Base-by-base conservation (phyloP, 2,113 vertebrate species). In the Scolopax mira region DNA sequence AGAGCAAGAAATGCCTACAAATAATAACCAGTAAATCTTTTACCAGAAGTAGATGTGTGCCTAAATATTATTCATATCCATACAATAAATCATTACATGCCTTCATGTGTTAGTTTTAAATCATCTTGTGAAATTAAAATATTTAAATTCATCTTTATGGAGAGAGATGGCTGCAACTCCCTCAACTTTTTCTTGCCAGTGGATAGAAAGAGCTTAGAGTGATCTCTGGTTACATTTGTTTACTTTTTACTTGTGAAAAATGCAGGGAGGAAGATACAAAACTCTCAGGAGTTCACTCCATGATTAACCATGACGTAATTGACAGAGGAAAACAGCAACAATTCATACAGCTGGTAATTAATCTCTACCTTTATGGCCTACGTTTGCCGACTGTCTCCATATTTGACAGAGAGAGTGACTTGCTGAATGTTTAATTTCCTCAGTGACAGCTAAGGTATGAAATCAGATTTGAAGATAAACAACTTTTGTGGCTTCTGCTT, bases 311-410 rank as follows among this genome's bases (percentile, higher is more conserved):
- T 97, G 89, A 94, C 22, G 88, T 91, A 97, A 97, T 55, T 97
- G 97, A 97, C 95, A 93, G 73, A 94, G 94, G 58, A 94, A 97
- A 97, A 89, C 91, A 94, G 89, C 95, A 95, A 95, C 95, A 96
- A 89, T 93, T 96, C 94, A 79, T 93, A 39, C 35, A 94, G 72
- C 42, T 28, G 2, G 82, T 93, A 94, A 94, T 97, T 95, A 97
- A 97, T 97, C 96, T 97, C 77, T 66, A 89, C 75, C 92, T 97
- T 97, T 97, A 96, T 93, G 96, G 92, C 89, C 94, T 91, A 41
- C 88, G n/a, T 97, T 97, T 97, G 94, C 97, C 96, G 96, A 96
- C 94, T 97, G 92, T 96, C 96, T 97, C 93, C 60, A 28, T 88
- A 75, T 96, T 90, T 97, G 97, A 97, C 94, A 96, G 96, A n/a